phyloP scores from a whole-genome alignment of 2,888 invertebrate genomes.

The Rugalucina vietnamica region DNA sequence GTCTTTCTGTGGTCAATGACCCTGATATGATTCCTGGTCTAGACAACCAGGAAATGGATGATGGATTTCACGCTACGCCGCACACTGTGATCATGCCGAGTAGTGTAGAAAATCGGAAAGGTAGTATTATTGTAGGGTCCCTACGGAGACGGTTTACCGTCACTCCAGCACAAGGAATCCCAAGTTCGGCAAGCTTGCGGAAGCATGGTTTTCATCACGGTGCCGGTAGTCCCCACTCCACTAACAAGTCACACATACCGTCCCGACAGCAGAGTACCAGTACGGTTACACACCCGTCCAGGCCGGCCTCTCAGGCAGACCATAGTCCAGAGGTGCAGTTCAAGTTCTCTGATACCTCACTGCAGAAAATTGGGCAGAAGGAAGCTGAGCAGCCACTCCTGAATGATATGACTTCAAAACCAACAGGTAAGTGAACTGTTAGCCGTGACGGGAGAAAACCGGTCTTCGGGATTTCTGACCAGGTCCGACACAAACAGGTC shows the following conservation, averaged over 20 bases:
- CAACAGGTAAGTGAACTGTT: no score
- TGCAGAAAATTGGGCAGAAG: neutral
- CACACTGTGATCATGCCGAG: neutral
- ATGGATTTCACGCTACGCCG: neutral
- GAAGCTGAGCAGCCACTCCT: neutral
- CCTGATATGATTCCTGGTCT: no score
- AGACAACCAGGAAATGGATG: neutral
- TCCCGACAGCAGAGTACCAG: neutral
- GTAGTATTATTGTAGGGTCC: no score
- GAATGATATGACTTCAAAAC: no score
- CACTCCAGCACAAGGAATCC: neutral
- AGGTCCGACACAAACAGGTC: no score
- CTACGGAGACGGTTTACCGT: neutral
- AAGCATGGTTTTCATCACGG: no score
- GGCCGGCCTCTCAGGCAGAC: neutral
- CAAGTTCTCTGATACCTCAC: neutral
- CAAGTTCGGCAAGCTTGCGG: neutral
- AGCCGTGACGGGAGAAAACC: no score
- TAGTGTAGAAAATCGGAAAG: neutral
- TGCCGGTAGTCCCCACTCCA: neutral
- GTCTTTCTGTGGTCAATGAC: no score
- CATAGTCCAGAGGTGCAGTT: conserved; percentile 4
- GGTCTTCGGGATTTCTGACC: no score
- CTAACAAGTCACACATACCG: neutral
- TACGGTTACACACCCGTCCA: neutral